Evolutionary conservation across 2,888 invertebrate species (phyloP).

Genomic region (Polyploca ridens): DNA sequence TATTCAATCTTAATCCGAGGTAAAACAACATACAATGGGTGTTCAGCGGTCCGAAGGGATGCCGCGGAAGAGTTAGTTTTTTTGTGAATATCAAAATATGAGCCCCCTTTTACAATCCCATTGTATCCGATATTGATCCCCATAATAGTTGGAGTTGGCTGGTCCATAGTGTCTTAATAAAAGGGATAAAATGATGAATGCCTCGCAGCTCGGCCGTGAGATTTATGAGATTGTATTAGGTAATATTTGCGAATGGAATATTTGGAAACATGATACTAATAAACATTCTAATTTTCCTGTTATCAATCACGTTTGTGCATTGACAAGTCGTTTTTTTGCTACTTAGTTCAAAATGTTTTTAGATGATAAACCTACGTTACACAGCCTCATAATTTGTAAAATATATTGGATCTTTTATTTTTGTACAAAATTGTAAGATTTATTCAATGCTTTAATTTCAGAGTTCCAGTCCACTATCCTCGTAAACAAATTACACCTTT

Average conservation of each 20-base stretch:
- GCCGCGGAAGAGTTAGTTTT: constrained; percentile 77
- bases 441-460: too few relatives aligned
- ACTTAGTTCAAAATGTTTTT: too few relatives aligned
- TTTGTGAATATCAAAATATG: constrained; percentile 84
- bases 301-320: not conserved
- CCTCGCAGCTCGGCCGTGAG: constrained; percentile 27
- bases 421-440: too few relatives aligned
- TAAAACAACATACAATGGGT: constrained; percentile 49
- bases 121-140: constrained; percentile 83
- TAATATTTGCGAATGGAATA: constrained; percentile 16
- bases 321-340: not conserved
- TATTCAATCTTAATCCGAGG: constrained; percentile 61
- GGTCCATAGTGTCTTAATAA: constrained; percentile 76
- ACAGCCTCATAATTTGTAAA: too few relatives aligned
- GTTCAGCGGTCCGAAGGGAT: constrained; percentile 49
- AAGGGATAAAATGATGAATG: constrained; percentile 71
- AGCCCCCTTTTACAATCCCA: constrained; percentile 83
- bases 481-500: too few relatives aligned
- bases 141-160: constrained; percentile 79
- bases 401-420: too few relatives aligned
- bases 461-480: too few relatives aligned
- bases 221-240: constrained; percentile 45
- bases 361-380: too few relatives aligned
- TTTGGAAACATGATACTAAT: not conserved
- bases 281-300: constrained; percentile 7